Percentiles rank a stretch among this genome's conserved stretches.
phyloP scores from a whole-genome alignment of 2,888 invertebrate genomes.

The Brachyopa scutellaris region DNA sequence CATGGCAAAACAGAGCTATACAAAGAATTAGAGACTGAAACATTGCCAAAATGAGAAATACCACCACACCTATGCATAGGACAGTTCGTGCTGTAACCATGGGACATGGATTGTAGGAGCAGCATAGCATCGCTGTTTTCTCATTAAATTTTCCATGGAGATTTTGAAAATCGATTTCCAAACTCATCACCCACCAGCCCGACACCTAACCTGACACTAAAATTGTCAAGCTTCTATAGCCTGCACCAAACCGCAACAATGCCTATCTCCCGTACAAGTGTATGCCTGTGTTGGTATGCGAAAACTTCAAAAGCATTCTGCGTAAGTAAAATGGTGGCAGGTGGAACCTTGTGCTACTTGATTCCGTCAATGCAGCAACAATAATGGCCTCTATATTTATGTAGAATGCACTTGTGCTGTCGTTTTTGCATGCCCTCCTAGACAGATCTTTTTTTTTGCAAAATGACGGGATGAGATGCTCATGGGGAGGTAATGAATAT shows the following conservation, averaged over 20 bases:
- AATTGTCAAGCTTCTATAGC: slow-evolving; percentile 30
- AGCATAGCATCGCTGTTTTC: not conserved
- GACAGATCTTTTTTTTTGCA: slow-evolving; percentile 5
- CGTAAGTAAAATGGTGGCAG: slow-evolving; percentile 32
- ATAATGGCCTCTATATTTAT: not conserved
- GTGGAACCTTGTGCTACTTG: slow-evolving; percentile 46
- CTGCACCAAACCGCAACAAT: slow-evolving; percentile 44
- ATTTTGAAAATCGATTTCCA: slow-evolving; percentile 54
- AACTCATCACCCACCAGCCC: not conserved
- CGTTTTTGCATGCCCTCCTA: slow-evolving; percentile 27
- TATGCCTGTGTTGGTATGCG: not conserved
- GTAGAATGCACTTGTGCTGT: slow-evolving; percentile 8
- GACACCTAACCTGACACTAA: not conserved
- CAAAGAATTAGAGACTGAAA: slow-evolving; percentile 44
- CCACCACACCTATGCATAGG: not conserved
- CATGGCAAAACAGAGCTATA: slow-evolving; percentile 30
- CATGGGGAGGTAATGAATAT: slow-evolving; percentile 49
- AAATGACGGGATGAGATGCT: slow-evolving; percentile 18
- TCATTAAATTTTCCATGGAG: not conserved
- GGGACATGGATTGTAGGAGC: no score
- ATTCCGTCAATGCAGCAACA: slow-evolving; percentile 24
- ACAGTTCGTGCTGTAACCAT: no score
- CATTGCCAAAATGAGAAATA: slow-evolving; percentile 55
- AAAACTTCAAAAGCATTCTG: slow-evolving; percentile 31
- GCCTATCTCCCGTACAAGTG: not conserved